Base-by-base conservation (phyloP, 2,797 vertebrate genomes). In the Rhynchonycteris naso region DNA sequence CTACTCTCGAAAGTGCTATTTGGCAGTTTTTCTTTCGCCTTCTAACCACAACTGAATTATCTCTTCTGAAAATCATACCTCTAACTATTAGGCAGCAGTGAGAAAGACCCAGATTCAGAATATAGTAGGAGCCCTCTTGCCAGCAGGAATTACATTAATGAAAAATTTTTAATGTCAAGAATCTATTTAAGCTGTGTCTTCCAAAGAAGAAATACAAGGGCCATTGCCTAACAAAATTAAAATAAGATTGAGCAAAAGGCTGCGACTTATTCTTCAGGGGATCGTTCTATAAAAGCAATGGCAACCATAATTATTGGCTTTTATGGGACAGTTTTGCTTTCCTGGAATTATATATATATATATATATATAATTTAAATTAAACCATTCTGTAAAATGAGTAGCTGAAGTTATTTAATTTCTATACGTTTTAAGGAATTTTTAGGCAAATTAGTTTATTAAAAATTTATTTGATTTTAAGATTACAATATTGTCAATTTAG, bases 221-320 rank as follows among this genome's bases (percentile, higher is more conserved):
- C 52, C 28, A 93, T 69, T 88, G 63, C 33, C 35, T 85, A 85
- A 81, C 30, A 80, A 85, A 95, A 94, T 90, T 74, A 94, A 91
- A 94, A 59, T 66, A 88, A 91, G 38, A 86, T 54, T 85, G 33
- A 94, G 21, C n/a, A 74, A 81, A 90, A 21, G n/a, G 24, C 24
- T 56, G 16, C 0, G 50, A 89, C 4, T 52, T 78, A 65, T 59
- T 88, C 74, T 69, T 75, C 63, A 26, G 33, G n/a, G 14, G 9
- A 59, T 91, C 43, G 79, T 92, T 90, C 30, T 74, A 30, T 58
- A 69, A 50, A 85, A 78, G 18, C 16, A 80, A n/a, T 58, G 87
- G 3, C 14, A 88, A 81, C 30, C 7, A 12, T 22, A 92, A 47
- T 19, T 47, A 61, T 54, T 91, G 9, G 52, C 7, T 93, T 69